Evolutionary conservation across 2,113 vertebrate species (phyloP).

Genomic region (Ramphastos sulfuratus): DNA sequence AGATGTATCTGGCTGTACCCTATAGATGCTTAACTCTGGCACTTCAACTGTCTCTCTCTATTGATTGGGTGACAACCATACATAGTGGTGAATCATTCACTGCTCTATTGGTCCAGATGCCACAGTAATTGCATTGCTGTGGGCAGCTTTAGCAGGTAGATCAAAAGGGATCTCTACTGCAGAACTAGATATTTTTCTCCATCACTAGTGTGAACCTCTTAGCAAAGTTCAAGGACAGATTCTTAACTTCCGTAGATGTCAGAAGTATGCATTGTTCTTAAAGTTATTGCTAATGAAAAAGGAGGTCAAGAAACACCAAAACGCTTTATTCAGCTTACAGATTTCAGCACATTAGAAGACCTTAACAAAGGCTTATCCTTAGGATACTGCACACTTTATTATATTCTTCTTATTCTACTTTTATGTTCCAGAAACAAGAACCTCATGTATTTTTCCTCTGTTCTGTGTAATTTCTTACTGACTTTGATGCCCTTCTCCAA

Average conservation of each 20-base stretch:
- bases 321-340: background rate
- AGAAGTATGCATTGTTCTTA: background rate
- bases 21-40: background rate
- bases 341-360: background rate
- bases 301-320: background rate
- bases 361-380: background rate
- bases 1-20: background rate
- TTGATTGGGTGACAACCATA: background rate
- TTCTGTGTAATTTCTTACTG: background rate
- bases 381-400: background rate
- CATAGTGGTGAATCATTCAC: background rate
- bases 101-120: background rate
- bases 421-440: background rate
- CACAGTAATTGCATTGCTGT: background rate
- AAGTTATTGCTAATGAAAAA: background rate
- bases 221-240: background rate
- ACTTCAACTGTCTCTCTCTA: background rate
- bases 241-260: background rate
- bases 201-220: background rate
- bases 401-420: background rate
- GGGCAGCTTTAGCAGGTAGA: background rate
- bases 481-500: background rate
- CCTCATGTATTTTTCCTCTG: background rate
- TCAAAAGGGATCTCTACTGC: background rate
- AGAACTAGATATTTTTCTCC: background rate